Conservation (phyloP, 2,113 vertebrate species). For the Poicephalus gulielmi region DNA sequence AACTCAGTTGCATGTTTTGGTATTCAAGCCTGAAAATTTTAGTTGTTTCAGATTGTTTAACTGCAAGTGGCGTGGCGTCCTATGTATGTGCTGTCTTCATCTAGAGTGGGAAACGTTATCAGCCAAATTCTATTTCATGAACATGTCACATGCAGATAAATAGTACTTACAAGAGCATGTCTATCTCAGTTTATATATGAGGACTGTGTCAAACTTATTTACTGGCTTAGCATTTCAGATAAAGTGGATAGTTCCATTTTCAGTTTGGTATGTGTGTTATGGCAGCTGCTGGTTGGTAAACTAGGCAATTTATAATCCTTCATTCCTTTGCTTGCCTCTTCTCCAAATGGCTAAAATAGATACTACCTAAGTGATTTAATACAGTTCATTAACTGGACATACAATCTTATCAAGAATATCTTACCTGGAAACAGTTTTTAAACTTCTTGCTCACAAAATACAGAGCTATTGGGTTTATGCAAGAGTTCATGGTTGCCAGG, state of each 20-base stretch:
- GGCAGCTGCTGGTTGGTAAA: background rate
- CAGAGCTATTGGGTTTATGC: slow-evolving; percentile 97
- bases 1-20: background rate
- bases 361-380: background rate
- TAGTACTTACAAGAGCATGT: background rate
- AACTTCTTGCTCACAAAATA: slow-evolving; percentile 98
- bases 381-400: background rate
- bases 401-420: background rate
- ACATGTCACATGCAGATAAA: background rate
- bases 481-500: slow-evolving; percentile 95
- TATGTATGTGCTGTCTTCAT: background rate
- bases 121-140: background rate
- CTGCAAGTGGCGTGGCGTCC: background rate
- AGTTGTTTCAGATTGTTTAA: background rate
- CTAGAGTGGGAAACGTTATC: background rate
- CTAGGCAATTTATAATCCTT: background rate
- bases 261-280: background rate
- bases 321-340: background rate
- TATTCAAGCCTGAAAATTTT: background rate
- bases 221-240: background rate
- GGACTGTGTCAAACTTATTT: background rate
- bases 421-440: slow-evolving; percentile 97
- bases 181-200: background rate
- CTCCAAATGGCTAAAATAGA: background rate
- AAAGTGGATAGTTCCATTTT: background rate